Conservation (phyloP, 1,140 invertebrate genomes). For the Anthonomus grandis region DNA sequence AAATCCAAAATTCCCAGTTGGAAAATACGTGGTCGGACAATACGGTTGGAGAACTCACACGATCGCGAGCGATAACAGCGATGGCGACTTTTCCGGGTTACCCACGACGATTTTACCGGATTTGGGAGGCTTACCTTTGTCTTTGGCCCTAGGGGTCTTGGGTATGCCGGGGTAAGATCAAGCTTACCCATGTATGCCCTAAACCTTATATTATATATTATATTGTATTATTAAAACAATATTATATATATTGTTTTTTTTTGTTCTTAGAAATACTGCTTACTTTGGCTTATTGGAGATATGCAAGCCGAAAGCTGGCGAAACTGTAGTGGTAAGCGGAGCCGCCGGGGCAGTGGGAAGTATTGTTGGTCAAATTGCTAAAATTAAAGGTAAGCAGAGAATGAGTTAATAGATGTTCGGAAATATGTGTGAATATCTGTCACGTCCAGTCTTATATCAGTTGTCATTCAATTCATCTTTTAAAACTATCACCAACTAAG, state of each 20-base stretch:
- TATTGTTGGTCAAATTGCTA: slow-evolving; percentile 71
- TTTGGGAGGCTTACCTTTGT: slow-evolving; percentile 50
- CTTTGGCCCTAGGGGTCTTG: slow-evolving; percentile 43
- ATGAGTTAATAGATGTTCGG: no score
- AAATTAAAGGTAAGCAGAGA: slow-evolving; percentile 55
- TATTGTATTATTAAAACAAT: no score
- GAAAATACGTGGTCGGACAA: slow-evolving; percentile 51
- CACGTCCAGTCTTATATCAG: no score
- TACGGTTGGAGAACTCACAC: slow-evolving; percentile 59
- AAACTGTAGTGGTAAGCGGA: slow-evolving; percentile 64
- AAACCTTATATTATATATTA: background rate
- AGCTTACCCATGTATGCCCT: background rate
- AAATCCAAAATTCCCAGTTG: slow-evolving; percentile 52
- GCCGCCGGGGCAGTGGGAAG: slow-evolving; percentile 71
- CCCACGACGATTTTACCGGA: slow-evolving; percentile 39
- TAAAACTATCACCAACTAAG: no score
- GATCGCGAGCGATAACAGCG: slow-evolving; percentile 49
- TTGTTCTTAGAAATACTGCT: slow-evolving; percentile 58
- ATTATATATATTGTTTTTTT: background rate
- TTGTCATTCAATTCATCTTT: no score
- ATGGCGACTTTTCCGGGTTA: slow-evolving; percentile 24
- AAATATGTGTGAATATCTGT: no score
- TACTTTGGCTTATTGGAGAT: slow-evolving; percentile 69
- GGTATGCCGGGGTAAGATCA: slow-evolving; percentile 38
- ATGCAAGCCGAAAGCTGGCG: slow-evolving; percentile 64